Percentiles rank a stretch among this genome's conserved stretches.
Conservation (phyloP, 2,888 invertebrate genomes). For the Monoplex corrugatus region DNA sequence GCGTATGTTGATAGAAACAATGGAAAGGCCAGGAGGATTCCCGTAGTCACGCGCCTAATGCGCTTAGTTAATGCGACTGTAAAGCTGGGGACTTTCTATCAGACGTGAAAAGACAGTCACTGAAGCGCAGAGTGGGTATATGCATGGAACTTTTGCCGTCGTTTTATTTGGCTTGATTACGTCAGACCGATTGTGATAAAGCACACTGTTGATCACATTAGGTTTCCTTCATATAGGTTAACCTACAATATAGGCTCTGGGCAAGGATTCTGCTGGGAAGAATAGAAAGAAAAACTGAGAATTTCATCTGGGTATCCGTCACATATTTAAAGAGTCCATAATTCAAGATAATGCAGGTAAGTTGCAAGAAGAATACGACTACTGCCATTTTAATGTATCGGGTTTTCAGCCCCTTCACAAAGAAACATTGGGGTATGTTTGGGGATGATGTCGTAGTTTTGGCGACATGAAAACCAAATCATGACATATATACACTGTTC, state of each 20-base stretch:
- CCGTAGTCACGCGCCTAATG: slow-evolving; percentile 38
- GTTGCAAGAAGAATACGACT: not conserved
- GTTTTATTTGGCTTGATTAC: slow-evolving; percentile 43
- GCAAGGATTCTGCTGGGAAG: not conserved
- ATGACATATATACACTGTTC: too few species aligned
- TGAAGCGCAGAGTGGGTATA: not conserved
- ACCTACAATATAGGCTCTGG: not conserved
- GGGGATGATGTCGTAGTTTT: too few species aligned
- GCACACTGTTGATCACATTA: slow-evolving; percentile 37
- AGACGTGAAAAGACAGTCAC: too few species aligned
- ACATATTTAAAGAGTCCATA: too few species aligned
- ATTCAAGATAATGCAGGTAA: too few species aligned
- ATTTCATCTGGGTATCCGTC: too few species aligned
- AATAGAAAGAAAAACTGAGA: not conserved
- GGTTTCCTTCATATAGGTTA: not conserved
- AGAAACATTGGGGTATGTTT: too few species aligned
- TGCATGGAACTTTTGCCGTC: slow-evolving; percentile 16
- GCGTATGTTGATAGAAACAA: slow-evolving; percentile 40
- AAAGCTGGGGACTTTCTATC: not conserved
- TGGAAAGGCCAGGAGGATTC: slow-evolving; percentile 24
- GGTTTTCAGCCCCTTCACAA: too few species aligned
- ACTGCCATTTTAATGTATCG: too few species aligned
- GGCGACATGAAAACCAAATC: too few species aligned
- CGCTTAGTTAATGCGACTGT: slow-evolving; percentile 38
- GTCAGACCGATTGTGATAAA: slow-evolving; percentile 46